phyloP scores from a whole-genome alignment of 2,888 invertebrate genomes.

The Eulithis testata region DNA sequence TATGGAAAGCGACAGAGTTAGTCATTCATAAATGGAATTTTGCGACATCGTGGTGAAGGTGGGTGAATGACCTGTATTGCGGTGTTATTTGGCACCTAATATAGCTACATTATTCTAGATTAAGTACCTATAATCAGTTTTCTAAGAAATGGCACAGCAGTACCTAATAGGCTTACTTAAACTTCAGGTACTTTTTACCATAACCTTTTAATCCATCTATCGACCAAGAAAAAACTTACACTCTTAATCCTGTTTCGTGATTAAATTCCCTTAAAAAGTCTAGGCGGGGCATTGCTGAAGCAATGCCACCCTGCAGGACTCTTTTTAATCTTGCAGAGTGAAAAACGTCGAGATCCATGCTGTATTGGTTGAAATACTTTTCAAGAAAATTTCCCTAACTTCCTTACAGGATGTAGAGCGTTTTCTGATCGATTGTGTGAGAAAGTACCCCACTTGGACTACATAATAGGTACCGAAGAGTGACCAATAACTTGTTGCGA shows the following conservation, averaged over 20 bases:
- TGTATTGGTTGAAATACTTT: background rate
- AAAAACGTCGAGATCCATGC: background rate
- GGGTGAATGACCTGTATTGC: too few species aligned
- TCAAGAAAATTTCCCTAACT: background rate
- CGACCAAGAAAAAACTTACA: background rate
- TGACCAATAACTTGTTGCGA: conserved; percentile 69
- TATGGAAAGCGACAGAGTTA: too few species aligned
- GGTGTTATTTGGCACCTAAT: too few species aligned
- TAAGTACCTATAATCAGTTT: background rate
- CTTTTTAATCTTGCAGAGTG: background rate
- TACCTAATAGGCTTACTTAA: too few species aligned
- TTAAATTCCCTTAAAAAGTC: background rate
- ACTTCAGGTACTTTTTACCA: too few species aligned
- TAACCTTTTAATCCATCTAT: too few species aligned
- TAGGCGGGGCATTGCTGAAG: background rate
- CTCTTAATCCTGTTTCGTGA: background rate
- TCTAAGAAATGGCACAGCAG: background rate
- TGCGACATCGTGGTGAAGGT: too few species aligned
- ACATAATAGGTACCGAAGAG: conserved; percentile 41
- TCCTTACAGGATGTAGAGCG: background rate
- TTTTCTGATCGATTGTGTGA: conserved; percentile 3
- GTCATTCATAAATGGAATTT: too few species aligned
- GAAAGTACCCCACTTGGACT: conserved; percentile 4
- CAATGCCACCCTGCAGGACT: background rate
- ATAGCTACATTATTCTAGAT: background rate